Evolutionary conservation across 30 jellyfish, hydroid and myxozoan species (phyloP), one percentile per base, ranked within the genome.

Genomic region (Hydractinia echinata): DNA sequence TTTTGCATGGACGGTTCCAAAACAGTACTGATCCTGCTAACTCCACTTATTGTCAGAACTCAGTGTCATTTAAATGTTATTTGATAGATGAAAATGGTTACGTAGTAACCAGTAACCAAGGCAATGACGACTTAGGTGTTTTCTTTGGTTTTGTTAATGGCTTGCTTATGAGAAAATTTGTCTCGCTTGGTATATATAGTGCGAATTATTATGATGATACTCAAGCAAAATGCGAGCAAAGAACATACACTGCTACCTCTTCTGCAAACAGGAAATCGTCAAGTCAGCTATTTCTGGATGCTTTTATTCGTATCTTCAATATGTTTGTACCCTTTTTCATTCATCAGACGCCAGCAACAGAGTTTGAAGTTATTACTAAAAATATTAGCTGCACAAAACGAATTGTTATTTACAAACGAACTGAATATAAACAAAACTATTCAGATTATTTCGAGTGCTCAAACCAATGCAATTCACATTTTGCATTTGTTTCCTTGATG

Each of bases 11-110:
- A 30, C 44, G 44, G 44, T 30, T 30, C 44, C 44, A 30, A 30
- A 30, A 30, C 44, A 30, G 44, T 30, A 30, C 44, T 30, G 44
- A 30, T 30, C 2, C 44, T 30, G 44, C 44, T 30, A n/a, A n/a
- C n/a, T n/a, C n/a, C n/a, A 30, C 44, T 1, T 30, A 30, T 2
- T 30, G 44, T 30, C 44, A 30, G 44, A 30, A 30, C 44, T 30
- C 2, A n/a, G n/a, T n/a, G n/a, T n/a, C 21, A n/a, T 8, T 8
- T 20, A 11, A 77, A 15, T 84, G 95, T 54, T 89, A 84, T 62
- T 86, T 89, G n/a, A 79, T 89, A 66, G 97, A 89, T 53, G 97
- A 89, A 54, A 84, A 79, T 73, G 97, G 95, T 14, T 89, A 79
- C 53, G 79, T 89, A 56, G 97, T 89, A 10, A 79, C 92, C 19